Evolutionary conservation across 2,888 invertebrate species (phyloP).

Genomic region (Chrysopilus asiliformis): DNA sequence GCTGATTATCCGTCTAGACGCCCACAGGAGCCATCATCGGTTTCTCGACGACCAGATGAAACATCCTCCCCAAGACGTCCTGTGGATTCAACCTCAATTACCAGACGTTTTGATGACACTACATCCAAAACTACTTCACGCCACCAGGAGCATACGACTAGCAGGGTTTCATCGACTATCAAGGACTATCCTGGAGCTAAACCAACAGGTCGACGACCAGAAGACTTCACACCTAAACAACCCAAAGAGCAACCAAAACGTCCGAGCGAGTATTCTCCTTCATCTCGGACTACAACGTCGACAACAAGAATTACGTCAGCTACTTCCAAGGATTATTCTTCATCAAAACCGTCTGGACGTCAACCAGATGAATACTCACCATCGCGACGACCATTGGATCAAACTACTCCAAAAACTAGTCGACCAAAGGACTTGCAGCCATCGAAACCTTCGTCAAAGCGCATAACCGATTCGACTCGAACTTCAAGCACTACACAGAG

Average conservation of each 20-base stretch:
- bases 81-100: too few species aligned
- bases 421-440: not conserved
- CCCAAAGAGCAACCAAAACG: not conserved
- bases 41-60: too few species aligned
- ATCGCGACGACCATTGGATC: not conserved
- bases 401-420: not conserved
- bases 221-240: constrained; percentile 8
- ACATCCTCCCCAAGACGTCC: too few species aligned
- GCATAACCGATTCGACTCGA: constrained; percentile 3
- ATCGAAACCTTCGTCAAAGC: not conserved
- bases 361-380: constrained; percentile 1
- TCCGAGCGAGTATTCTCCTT: not conserved
- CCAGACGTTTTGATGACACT: too few species aligned
- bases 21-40: too few species aligned
- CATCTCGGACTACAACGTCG: not conserved
- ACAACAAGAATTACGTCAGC: not conserved
- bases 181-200: too few species aligned
- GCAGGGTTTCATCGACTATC: too few species aligned
- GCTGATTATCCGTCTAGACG: constrained; percentile 7
- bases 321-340: too few species aligned
- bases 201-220: constrained; percentile 11
- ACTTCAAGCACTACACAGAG: too few species aligned
- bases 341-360: not conserved
- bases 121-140: too few species aligned
- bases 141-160: too few species aligned